These are phyloP conservation scores for Thermophis baileyi DNA, from an alignment of 2,113 vertebrate species.

Conservation along the genomic window DNA sequence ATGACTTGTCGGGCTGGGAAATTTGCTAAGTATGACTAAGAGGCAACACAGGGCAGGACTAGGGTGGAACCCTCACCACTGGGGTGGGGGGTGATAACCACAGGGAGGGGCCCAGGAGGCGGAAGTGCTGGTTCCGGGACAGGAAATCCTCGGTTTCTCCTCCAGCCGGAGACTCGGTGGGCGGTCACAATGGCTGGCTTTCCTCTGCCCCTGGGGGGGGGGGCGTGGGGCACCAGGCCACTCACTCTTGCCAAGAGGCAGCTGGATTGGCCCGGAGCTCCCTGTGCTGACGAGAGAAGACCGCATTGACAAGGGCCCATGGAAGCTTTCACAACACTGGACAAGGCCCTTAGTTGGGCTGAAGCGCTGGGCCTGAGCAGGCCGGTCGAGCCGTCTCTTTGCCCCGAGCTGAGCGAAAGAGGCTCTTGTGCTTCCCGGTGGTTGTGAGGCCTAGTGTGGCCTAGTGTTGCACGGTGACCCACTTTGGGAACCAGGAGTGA, in stretches of 20 bases:
- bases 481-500: not conserved
- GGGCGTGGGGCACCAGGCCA: accelerated
- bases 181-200: slow-evolving; percentile 60
- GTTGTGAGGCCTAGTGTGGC: not conserved
- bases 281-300: accelerated
- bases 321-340: accelerated
- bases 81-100: not conserved
- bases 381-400: not conserved
- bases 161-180: slow-evolving; percentile 43
- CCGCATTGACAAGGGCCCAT: accelerated
- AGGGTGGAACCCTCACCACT: no score
- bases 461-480: not conserved
- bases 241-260: no score
- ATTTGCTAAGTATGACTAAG: not conserved
- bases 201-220: slow-evolving; percentile 7
- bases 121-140: slow-evolving; percentile 53
- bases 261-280: accelerated
- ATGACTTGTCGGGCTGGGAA: not conserved
- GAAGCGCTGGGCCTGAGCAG: not conserved
- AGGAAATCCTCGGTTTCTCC: slow-evolving; percentile 67
- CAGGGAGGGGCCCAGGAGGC: slow-evolving; percentile 27
- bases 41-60: not conserved
- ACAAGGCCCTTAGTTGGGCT: not conserved
- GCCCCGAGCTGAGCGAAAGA: not conserved
- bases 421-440: not conserved